Evolutionary conservation across 2,888 invertebrate species (phyloP).

Genomic region (Torymus auratus): DNA sequence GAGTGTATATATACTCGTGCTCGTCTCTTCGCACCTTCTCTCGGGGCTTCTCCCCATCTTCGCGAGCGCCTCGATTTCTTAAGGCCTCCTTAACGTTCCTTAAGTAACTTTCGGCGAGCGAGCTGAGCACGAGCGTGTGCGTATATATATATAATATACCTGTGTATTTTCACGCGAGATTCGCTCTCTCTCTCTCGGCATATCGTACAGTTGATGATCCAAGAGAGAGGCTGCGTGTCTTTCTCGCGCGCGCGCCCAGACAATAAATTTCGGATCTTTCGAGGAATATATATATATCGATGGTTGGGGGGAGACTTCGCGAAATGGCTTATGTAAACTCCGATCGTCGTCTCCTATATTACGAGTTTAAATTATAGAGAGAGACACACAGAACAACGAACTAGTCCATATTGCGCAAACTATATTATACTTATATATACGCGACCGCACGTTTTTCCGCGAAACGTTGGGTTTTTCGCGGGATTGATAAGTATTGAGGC

Average conservation of each 20-base stretch:
- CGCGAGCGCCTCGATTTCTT: slow-evolving; percentile 47
- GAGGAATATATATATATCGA: background rate
- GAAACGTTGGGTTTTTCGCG: too few relatives aligned
- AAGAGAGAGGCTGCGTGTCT: slow-evolving; percentile 12
- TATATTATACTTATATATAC: too few relatives aligned
- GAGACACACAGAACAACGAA: too few relatives aligned
- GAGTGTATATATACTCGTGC: slow-evolving; percentile 14
- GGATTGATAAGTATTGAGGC: too few relatives aligned
- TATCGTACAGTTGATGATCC: too few relatives aligned
- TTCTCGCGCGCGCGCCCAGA: slow-evolving; percentile 30
- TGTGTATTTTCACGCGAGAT: slow-evolving; percentile 42
- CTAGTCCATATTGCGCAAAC: too few relatives aligned
- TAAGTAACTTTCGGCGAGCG: slow-evolving; percentile 52
- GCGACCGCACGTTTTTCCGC: too few relatives aligned
- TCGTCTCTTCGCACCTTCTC: slow-evolving; percentile 57
- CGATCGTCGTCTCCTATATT: too few relatives aligned
- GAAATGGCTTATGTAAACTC: slow-evolving; percentile 44
- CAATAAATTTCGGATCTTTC: slow-evolving; percentile 55
- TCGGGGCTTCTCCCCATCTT: slow-evolving; percentile 46
- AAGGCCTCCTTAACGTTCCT: slow-evolving; percentile 56
- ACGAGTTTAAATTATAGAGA: too few relatives aligned
- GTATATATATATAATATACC: slow-evolving; percentile 43
- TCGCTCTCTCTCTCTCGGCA: slow-evolving; percentile 18
- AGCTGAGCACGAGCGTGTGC: slow-evolving; percentile 20
- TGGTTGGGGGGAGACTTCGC: background rate